Evolutionary conservation across 2,113 vertebrate species (phyloP).

Genomic region (Dendropsophus ebraccatus): DNA sequence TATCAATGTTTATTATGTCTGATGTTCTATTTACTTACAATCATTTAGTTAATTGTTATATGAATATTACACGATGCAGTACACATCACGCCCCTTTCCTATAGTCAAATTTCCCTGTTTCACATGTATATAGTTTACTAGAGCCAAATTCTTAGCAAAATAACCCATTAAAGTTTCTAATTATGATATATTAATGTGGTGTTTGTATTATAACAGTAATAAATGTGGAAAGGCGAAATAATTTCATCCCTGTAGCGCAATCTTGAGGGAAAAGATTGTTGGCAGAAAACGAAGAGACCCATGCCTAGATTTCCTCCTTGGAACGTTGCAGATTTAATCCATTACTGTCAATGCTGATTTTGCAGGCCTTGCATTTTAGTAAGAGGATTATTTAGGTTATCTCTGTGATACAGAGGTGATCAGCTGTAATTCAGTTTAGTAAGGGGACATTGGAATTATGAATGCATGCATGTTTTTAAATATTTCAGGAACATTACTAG

Average conservation of each 20-base stretch:
- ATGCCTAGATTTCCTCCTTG: slow-evolving; percentile 17
- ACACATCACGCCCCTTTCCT: neutral
- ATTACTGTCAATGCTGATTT: slow-evolving; percentile 6
- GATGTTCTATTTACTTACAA: no score
- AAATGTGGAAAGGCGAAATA: neutral
- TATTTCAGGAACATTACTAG: neutral
- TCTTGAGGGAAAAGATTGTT: slow-evolving; percentile 2
- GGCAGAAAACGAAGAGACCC: neutral
- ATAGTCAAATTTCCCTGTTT: neutral
- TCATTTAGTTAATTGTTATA: no score
- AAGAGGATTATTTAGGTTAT: slow-evolving; percentile 21
- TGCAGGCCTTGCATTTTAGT: neutral
- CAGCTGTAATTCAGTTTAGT: neutral
- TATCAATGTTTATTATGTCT: no score
- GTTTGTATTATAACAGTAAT: neutral
- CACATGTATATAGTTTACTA: neutral
- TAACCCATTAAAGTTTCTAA: neutral
- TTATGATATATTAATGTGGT: neutral
- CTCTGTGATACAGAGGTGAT: slow-evolving; percentile 14
- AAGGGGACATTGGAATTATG: neutral
- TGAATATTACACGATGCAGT: no score
- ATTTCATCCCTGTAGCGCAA: neutral
- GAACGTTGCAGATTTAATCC: slow-evolving; percentile 9
- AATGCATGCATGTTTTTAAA: neutral
- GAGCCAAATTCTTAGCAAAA: neutral